A percentile compares a stretch with the other conserved stretches of the same genome.
Conservation (phyloP, 1,140 invertebrate genomes). For the Leguminivora glycinivorella region DNA sequence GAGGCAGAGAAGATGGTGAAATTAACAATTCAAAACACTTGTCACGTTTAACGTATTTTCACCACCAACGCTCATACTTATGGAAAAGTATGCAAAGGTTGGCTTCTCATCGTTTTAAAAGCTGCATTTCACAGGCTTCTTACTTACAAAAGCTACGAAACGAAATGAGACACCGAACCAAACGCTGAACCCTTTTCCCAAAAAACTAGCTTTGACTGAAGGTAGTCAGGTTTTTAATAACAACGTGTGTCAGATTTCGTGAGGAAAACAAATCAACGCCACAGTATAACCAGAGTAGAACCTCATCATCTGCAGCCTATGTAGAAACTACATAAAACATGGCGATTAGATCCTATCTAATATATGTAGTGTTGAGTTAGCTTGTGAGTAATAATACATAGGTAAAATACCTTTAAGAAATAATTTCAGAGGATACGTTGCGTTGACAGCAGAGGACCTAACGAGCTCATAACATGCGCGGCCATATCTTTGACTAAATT, state of each 20-base stretch:
- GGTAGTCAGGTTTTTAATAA: neutral
- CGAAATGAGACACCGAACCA: neutral
- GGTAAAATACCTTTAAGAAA: no score
- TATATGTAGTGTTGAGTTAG: no score
- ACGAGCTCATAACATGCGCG: neutral
- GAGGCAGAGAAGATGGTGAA: neutral
- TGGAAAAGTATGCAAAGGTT: neutral
- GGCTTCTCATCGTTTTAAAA: neutral
- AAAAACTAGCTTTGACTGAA: neutral
- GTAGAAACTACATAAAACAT: no score
- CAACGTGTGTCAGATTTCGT: no score
- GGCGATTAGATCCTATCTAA: no score
- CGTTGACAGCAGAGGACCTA: no score
- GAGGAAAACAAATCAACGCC: no score
- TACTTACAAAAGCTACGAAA: neutral
- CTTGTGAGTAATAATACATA: no score
- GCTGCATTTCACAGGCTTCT: conserved; percentile 1
- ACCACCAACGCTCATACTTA: neutral
- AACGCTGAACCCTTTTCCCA: neutral
- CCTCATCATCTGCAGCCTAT: no score
- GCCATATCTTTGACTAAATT: neutral
- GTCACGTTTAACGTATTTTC: neutral
- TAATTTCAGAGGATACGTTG: no score
- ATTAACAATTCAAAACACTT: neutral
- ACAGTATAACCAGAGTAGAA: no score